Evolutionary conservation across 1,140 invertebrate species (phyloP).

Genomic region (Drosophila seguyi): DNA sequence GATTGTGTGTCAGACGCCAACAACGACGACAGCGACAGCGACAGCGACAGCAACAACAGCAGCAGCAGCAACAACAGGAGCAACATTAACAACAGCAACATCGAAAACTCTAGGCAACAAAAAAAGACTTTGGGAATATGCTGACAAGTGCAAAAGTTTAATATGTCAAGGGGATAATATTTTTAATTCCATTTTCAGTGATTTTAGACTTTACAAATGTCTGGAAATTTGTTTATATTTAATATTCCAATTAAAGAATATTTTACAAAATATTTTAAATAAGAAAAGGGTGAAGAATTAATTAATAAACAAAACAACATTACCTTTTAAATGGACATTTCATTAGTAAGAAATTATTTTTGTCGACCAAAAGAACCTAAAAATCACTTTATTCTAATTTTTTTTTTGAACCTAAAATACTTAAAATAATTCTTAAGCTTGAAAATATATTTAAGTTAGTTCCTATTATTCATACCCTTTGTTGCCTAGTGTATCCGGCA

Average conservation of each 20-base stretch:
- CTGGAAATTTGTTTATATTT: too few species aligned
- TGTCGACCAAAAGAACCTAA: too few species aligned
- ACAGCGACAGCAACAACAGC: slow-evolving; percentile 10
- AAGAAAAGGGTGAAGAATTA: too few species aligned
- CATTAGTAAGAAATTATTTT: not conserved
- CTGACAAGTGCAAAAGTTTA: too few species aligned
- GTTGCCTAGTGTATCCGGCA: slow-evolving; percentile 6
- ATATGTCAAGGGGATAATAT: not conserved
- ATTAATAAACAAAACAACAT: too few species aligned
- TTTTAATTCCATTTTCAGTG: too few species aligned
- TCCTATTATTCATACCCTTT: too few species aligned
- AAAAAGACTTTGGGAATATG: not conserved
- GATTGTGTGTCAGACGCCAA: slow-evolving; percentile 75
- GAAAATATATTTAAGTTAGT: too few species aligned
- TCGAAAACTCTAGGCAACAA: slow-evolving; percentile 11
- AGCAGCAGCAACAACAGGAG: slow-evolving; percentile 5
- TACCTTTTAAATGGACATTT: not conserved
- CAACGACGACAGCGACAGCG: slow-evolving; percentile 17
- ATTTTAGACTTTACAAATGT: not conserved
- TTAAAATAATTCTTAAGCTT: too few species aligned
- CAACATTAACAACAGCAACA: slow-evolving; percentile 29
- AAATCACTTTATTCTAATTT: not conserved
- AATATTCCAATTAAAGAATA: not conserved
- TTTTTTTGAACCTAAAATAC: too few species aligned
- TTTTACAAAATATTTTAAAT: too few species aligned